Evolutionary conservation across 35 echinoderm and acorn worm species (phyloP).

Genomic region (Diadema setosum): DNA sequence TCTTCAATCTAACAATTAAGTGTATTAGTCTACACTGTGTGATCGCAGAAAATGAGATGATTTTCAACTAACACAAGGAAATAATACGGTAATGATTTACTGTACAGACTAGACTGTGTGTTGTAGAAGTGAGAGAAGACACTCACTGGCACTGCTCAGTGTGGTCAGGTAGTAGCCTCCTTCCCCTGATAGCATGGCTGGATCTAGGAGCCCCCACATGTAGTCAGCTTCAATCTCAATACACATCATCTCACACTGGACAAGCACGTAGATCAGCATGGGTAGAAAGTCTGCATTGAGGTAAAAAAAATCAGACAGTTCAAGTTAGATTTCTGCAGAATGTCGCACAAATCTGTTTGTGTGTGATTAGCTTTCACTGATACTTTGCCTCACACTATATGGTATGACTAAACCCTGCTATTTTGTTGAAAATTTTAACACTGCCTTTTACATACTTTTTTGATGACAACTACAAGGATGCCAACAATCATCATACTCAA

Average conservation of each 20-base stretch:
- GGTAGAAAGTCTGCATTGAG: constrained; percentile 87
- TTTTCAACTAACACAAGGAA: neutral
- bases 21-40: neutral
- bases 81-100: neutral
- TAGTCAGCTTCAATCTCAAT: constrained; percentile 97
- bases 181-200: constrained; percentile 76
- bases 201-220: constrained; percentile 90
- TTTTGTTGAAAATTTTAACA: too few relatives aligned
- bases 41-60: neutral
- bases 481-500: too few relatives aligned
- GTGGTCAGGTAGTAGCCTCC: constrained; percentile 95
- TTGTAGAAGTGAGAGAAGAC: neutral
- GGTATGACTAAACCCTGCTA: too few relatives aligned
- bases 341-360: too few relatives aligned
- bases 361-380: too few relatives aligned
- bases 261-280: constrained; percentile 95
- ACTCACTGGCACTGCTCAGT: constrained; percentile 97
- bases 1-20: too few relatives aligned
- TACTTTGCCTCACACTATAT: too few relatives aligned
- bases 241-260: constrained; percentile 82
- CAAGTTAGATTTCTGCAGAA: too few relatives aligned
- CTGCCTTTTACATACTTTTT: too few relatives aligned
- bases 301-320: neutral
- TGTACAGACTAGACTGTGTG: neutral
- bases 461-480: too few relatives aligned